Conservation (phyloP, 2,888 invertebrate genomes). For the Digitonthophagus gazella region DNA sequence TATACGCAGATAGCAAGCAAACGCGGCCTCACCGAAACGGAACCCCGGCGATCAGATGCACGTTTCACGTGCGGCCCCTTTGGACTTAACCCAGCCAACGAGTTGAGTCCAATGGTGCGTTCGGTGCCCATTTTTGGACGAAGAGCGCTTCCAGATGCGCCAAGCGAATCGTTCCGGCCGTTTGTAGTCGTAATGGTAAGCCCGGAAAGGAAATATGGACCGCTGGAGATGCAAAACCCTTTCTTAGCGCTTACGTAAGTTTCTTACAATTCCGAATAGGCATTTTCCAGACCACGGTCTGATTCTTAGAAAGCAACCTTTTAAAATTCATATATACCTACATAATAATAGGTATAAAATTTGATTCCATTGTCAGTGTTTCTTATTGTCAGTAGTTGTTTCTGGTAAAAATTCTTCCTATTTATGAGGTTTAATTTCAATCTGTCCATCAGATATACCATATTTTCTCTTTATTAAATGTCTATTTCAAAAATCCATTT, state of each 20-base stretch:
- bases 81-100: neutral
- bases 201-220: conserved; percentile 16
- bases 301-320: neutral
- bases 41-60: conserved; percentile 36
- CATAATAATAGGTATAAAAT: too few species aligned
- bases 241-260: neutral
- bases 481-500: too few species aligned
- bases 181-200: conserved; percentile 17
- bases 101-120: conserved; percentile 1
- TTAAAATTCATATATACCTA: too few species aligned
- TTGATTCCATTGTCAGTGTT: too few species aligned
- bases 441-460: too few species aligned
- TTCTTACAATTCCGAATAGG: neutral
- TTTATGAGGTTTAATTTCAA: too few species aligned
- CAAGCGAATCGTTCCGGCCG: conserved; percentile 22
- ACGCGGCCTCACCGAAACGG: neutral
- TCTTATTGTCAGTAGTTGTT: too few species aligned
- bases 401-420: too few species aligned
- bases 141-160: conserved; percentile 17
- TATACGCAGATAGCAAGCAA: neutral
- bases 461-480: too few species aligned
- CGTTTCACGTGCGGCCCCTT: conserved; percentile 33
- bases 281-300: neutral
- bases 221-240: neutral
- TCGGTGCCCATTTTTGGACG: conserved; percentile 36